These are phyloP conservation scores for Periplaneta americana DNA, from an alignment of 1,140 invertebrate genomes.

Conservation along the genomic window DNA sequence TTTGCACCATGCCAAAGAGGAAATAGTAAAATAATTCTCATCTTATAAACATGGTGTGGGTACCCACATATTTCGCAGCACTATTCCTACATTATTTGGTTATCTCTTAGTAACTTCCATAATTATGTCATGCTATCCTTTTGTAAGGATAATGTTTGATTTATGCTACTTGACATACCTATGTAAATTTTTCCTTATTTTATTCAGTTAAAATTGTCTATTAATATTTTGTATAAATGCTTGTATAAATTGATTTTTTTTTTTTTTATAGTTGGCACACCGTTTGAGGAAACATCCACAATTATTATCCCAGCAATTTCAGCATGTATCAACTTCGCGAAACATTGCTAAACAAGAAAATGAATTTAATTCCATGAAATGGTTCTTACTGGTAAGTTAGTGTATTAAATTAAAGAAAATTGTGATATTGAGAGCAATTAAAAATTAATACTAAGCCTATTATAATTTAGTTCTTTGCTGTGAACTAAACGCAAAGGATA, in stretches of 20 bases:
- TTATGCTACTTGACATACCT: neutral
- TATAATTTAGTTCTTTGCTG: no score
- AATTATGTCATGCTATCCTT: neutral
- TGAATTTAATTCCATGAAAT: neutral
- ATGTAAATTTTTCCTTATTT: neutral
- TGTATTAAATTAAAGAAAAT: no score
- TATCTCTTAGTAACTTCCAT: no score
- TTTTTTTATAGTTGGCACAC: neutral
- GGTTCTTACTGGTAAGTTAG: neutral
- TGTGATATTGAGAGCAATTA: neutral
- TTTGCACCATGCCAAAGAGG: no score
- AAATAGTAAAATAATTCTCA: no score
- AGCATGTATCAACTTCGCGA: neutral
- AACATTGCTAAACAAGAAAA: neutral
- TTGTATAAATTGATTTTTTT: neutral
- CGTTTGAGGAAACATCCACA: neutral
- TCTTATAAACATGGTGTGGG: no score
- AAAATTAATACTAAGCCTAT: no score
- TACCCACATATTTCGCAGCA: no score
- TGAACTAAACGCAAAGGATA: no score
- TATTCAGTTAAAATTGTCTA: neutral
- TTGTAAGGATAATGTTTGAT: neutral
- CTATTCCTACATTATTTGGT: no score
- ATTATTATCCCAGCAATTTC: neutral
- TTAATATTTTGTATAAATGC: neutral